Percentiles rank a stretch among this genome's conserved stretches.
Conservation (phyloP, 2,888 invertebrate genomes). For the Malthinus seriepunctatus region DNA sequence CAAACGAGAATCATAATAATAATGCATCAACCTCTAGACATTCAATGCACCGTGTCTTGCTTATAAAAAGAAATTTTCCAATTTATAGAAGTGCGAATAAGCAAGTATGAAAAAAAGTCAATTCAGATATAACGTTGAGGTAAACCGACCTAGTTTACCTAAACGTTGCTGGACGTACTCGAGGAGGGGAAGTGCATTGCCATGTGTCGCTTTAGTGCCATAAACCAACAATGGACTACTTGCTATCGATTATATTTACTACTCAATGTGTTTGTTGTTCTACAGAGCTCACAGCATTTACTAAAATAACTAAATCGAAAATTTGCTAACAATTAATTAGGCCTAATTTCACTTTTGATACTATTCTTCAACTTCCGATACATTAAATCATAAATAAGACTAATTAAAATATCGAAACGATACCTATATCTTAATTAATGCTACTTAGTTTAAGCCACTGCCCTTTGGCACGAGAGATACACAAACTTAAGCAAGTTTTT, state of each 20-base stretch:
- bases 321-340: constrained; percentile 33
- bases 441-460: constrained; percentile 43
- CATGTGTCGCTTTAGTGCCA: constrained; percentile 51
- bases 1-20: constrained; percentile 36
- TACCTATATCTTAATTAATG: constrained; percentile 27
- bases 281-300: constrained; percentile 47
- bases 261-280: constrained; percentile 48
- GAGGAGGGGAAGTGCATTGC: constrained; percentile 53
- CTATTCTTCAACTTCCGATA: constrained; percentile 15
- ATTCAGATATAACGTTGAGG: constrained; percentile 38
- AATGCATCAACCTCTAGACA: constrained; percentile 9
- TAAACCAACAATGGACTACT: constrained; percentile 45
- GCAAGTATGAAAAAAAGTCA: constrained; percentile 18
- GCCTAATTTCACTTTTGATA: constrained; percentile 33
- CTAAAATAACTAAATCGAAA: constrained; percentile 34
- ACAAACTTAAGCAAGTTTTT: constrained; percentile 18
- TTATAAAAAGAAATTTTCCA: constrained; percentile 28
- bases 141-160: constrained; percentile 11
- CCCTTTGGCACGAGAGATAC: constrained; percentile 44
- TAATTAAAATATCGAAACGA: constrained; percentile 28
- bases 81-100: constrained; percentile 1
- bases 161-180: constrained; percentile 50
- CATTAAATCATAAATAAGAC: constrained; percentile 15
- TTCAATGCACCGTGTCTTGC: constrained; percentile 29
- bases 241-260: constrained; percentile 42